phyloP scores from a whole-genome alignment of 30 jellyfish, hydroid and myxozoan genomes.

The Catostylus mosaicus region DNA sequence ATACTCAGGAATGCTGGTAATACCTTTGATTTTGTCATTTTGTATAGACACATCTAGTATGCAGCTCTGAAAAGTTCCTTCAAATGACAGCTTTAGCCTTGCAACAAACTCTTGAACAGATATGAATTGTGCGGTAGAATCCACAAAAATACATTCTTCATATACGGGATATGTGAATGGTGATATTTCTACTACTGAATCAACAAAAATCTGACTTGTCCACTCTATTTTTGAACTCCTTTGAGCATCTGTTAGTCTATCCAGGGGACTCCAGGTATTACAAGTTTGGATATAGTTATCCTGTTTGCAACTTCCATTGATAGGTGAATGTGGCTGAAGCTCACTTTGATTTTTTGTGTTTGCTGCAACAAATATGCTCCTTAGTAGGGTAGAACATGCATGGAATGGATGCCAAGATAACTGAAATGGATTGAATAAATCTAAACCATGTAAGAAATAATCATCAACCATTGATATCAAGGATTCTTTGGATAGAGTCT shows the following conservation, averaged over 20 bases:
- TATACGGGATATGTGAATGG: slow-evolving; percentile 47
- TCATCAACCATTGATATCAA: slow-evolving; percentile 16
- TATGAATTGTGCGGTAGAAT: neutral
- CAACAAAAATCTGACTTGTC: slow-evolving; percentile 27
- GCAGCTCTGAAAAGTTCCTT: neutral
- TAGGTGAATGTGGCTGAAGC: no score
- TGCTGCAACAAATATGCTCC: neutral
- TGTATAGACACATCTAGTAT: neutral
- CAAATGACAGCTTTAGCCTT: neutral
- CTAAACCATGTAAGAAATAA: neutral
- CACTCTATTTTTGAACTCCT: neutral
- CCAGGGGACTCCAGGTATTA: slow-evolving; percentile 3
- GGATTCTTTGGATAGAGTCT: neutral
- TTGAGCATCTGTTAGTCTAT: no score
- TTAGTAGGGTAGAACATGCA: neutral
- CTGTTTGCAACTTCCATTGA: neutral
- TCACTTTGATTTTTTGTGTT: no score
- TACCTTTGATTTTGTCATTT: neutral
- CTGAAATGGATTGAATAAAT: slow-evolving; percentile 17
- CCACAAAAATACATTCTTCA: slow-evolving; percentile 22
- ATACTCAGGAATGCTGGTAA: neutral
- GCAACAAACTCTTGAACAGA: slow-evolving; percentile 13
- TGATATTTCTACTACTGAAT: slow-evolving; percentile 33
- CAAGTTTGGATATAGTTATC: neutral
- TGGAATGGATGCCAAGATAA: slow-evolving; percentile 18